Conservation (phyloP, 2,888 invertebrate genomes). For the Rhamphomyia laevipes region DNA sequence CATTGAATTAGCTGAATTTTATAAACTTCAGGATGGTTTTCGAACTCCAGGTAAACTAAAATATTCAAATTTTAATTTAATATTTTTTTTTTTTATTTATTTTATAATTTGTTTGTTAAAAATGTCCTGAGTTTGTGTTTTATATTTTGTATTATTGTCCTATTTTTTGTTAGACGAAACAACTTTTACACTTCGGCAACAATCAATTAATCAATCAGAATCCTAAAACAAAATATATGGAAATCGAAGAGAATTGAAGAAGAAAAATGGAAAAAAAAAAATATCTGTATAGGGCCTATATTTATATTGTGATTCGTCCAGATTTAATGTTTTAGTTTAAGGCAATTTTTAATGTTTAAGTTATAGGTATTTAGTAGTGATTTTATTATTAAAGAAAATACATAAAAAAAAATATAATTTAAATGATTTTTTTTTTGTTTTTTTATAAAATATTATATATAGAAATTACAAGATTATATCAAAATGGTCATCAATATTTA, state of each 20-base stretch:
- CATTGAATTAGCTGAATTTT: conserved; percentile 51
- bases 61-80: too few relatives aligned
- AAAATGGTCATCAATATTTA: conserved; percentile 1
- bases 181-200: conserved; percentile 34
- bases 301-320: background rate
- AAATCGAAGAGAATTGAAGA: background rate
- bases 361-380: background rate
- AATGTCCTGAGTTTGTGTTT: background rate
- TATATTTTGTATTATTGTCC: background rate
- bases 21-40: conserved; percentile 39
- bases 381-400: background rate
- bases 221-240: background rate
- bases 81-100: background rate
- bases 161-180: conserved; percentile 27
- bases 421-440: background rate
- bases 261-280: too few relatives aligned
- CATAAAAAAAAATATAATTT: background rate
- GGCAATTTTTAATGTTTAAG: background rate
- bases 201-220: conserved; percentile 33
- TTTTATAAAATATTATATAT: background rate
- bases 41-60: conserved; percentile 30
- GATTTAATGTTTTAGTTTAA: background rate
- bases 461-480: background rate
- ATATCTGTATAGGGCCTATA: background rate
- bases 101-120: background rate